Base-by-base conservation (phyloP, 2,888 invertebrate species). In the Oxytorus armatus region DNA sequence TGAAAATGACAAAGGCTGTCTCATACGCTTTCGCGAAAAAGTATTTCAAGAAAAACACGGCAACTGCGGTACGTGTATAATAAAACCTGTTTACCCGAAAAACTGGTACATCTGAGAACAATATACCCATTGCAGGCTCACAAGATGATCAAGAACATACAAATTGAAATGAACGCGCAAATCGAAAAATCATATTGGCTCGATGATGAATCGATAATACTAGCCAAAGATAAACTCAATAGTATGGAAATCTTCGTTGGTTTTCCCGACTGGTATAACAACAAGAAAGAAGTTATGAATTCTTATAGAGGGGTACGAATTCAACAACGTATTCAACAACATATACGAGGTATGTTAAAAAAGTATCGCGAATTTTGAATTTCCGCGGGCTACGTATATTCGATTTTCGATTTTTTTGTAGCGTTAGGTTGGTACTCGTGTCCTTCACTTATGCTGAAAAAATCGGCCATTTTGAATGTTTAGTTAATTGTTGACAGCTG, bases 191-290 rank as follows among this genome's bases (percentile, higher is more conserved):
- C 93, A 25, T 92, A 92, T 33, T 94, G 94, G 94, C 94, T 94
- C 94, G 94, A 94, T 80, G 90, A 90, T 5, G 89, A 90, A 33
- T 94, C 94, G 0, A 93, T 93, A 85, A 83, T 85, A 14, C 90
- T 92, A 4, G 94, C 94, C 0, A 90, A 92, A 59, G 91, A 92
- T 44, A 94, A 94, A 90, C 93, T 92, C 0, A 86, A 91, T 53
- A 89, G 91, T 7, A 93, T 94, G 90, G 90, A 91, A 65, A 92
- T 92, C 59, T 91, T 92, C 70, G 93, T 95, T 74, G 94, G 94
- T 0, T 94, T 93, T 85, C 94, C 94, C 1, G 93, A 93, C 72
- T 94, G 93, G 89, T 93, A 94, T 73, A 88, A 92, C 29, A 92
- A 94, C 85, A 89, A 92, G 29, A 88, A 90, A 11, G 89, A 92